These are phyloP conservation scores for Sarcophaga variegata DNA, from an alignment of 2,888 invertebrate species.

Conservation along the genomic window DNA sequence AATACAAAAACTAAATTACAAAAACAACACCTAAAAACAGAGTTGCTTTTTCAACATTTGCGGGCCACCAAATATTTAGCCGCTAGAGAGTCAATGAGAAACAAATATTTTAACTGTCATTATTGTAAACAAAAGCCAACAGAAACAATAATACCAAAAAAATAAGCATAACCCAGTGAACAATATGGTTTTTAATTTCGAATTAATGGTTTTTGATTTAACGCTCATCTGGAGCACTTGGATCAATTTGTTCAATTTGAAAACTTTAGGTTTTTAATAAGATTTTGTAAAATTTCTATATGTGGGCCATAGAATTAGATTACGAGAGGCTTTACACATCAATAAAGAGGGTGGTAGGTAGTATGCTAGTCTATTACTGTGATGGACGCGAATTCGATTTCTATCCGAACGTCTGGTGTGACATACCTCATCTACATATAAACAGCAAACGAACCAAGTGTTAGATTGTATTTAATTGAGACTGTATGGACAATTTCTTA, in stretches of 20 bases:
- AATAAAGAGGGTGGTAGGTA: neutral
- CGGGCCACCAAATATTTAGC: neutral
- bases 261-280: no score
- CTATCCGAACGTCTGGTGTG: neutral
- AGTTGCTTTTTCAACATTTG: conserved; percentile 34
- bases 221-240: no score
- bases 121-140: neutral
- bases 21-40: neutral
- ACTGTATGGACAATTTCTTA: no score
- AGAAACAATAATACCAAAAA: neutral
- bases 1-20: conserved; percentile 5
- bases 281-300: no score
- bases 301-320: no score
- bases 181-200: neutral
- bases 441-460: no score
- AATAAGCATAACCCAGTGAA: neutral
- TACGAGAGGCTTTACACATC: no score
- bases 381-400: neutral
- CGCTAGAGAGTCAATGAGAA: conserved; percentile 40
- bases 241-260: no score
- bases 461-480: no score
- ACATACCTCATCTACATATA: no score
- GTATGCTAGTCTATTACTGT: neutral
- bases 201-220: neutral
- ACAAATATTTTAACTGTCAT: conserved; percentile 52